A percentile compares a stretch with the other conserved stretches of the same genome.
These are phyloP conservation scores for Alviniconcha marisindica DNA, from an alignment of 1,140 invertebrate genomes.

Conservation along the genomic window DNA sequence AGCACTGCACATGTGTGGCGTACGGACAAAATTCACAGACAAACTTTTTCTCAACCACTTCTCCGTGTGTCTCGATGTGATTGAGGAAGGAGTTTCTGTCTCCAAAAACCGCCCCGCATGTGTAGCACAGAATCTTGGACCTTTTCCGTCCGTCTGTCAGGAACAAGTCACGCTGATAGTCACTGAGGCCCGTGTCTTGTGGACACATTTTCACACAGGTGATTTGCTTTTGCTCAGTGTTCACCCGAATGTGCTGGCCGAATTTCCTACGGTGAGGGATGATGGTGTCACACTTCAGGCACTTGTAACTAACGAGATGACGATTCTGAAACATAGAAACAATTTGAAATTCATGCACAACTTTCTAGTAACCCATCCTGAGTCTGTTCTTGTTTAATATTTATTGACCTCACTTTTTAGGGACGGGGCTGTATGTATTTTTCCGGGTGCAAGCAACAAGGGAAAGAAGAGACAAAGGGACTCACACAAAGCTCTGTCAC, in stretches of 20 bases:
- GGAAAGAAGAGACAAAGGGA: no score
- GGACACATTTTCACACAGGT: neutral
- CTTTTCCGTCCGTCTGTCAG: neutral
- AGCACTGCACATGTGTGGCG: neutral
- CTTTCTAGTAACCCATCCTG: no score
- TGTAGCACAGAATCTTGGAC: neutral
- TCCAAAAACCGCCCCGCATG: neutral
- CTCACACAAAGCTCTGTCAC: no score
- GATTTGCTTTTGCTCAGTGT: neutral
- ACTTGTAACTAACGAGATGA: conserved; percentile 6
- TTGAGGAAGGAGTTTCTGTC: neutral
- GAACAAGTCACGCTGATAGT: conserved; percentile 1
- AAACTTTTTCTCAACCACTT: neutral
- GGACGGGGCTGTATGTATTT: no score
- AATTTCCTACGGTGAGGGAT: neutral
- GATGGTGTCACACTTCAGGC: neutral
- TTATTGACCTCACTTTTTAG: no score
- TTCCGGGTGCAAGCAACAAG: no score
- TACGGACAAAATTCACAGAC: neutral
- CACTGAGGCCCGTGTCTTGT: neutral
- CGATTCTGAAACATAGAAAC: neutral
- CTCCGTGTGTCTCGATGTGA: neutral
- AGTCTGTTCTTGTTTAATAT: no score
- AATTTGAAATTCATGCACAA: no score
- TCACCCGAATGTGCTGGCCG: conserved; percentile 8